Base-by-base conservation (phyloP, 2,888 invertebrate genomes). In the Meiosimyza decipiens region DNA sequence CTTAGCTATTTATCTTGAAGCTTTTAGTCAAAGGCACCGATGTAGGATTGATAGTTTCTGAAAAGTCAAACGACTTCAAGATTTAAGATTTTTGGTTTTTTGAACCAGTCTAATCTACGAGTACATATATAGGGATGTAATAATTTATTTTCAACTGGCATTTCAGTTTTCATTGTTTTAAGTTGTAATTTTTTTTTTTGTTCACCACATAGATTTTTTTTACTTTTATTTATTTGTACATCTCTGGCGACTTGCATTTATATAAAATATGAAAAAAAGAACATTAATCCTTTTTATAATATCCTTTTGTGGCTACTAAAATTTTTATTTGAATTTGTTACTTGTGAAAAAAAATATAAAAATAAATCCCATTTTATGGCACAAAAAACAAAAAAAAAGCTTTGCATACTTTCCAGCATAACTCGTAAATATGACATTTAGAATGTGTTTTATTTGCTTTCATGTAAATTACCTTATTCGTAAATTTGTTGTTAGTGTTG, bases 401-500 rank as follows among this genome's bases (percentile, higher is more conserved):
- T 54, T 50, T 49, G 57, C 68, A 68, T 68, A 51, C 67, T 57
- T 67, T 67, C 12, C 57, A 55, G 40, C 47, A 47, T 13, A 68
- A 49, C 59, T 68, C 68, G 68, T 68, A 68, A 68, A 68, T 68
- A 49, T 49, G 50, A 64, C 64, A 51, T 57, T 68, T 57, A n/a
- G n/a, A 47, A 57, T 68, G 49, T 68, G 49, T 68, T 67, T 49
- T 18, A 57, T 49, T 68, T 68, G 55, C 28, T 50, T 59, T 57
- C 57, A 68, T 68, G 40, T 68, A 68, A 68, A 68, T 68, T 57
- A 68, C 68, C 28, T 68, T 33, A 13, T 33, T 47, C 79, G 77
- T 68, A 75, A 76, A 77, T 47, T 59, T 65, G 67, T 59, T 76
- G 68, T 74, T 76, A 69, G 74, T 77, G 73, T 76, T 75, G 78